A percentile compares a stretch with the other conserved stretches of the same genome.
Conservation (phyloP, 2,797 vertebrate genomes). For the Enteromius treurensis region DNA sequence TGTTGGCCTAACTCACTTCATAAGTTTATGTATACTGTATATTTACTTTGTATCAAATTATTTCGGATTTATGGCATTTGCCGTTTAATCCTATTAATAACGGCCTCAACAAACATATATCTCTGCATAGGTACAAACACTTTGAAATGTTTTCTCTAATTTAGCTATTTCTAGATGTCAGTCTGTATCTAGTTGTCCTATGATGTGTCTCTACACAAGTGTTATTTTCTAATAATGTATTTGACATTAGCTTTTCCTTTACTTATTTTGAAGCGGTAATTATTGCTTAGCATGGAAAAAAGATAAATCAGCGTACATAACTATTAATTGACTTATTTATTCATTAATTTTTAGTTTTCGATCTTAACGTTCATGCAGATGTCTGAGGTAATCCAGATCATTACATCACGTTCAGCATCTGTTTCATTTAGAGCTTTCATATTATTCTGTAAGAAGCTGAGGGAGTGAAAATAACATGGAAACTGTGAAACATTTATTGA, state of each 20-base stretch:
- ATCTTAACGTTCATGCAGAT: slow-evolving; percentile 26
- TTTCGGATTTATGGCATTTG: slow-evolving; percentile 69
- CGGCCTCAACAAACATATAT: slow-evolving; percentile 77
- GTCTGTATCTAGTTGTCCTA: slow-evolving; percentile 76
- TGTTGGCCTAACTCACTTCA: slow-evolving; percentile 45
- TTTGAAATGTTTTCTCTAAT: slow-evolving; percentile 80
- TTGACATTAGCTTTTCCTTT: slow-evolving; percentile 72
- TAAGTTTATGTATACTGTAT: slow-evolving; percentile 61
- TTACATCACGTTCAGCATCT: slow-evolving; percentile 50
- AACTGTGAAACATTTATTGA: slow-evolving; percentile 75
- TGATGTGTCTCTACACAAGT: slow-evolving; percentile 67
- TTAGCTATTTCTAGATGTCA: slow-evolving; percentile 80
- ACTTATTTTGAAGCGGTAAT: slow-evolving; percentile 71
- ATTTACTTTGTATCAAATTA: slow-evolving; percentile 59
- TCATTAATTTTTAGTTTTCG: slow-evolving; percentile 71
- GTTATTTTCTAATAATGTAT: slow-evolving; percentile 74
- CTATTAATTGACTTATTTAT: slow-evolving; percentile 75
- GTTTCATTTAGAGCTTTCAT: slow-evolving; percentile 78
- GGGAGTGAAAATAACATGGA: slow-evolving; percentile 75
- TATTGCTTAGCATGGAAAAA: slow-evolving; percentile 78
- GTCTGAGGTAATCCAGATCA: slow-evolving; percentile 49
- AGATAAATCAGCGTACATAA: slow-evolving; percentile 74
- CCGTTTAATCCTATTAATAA: slow-evolving; percentile 67
- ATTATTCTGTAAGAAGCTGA: slow-evolving; percentile 76
- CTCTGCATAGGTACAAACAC: slow-evolving; percentile 79